Evolutionary conservation across 2,888 invertebrate species (phyloP).

Genomic region (Rhingia campestris): DNA sequence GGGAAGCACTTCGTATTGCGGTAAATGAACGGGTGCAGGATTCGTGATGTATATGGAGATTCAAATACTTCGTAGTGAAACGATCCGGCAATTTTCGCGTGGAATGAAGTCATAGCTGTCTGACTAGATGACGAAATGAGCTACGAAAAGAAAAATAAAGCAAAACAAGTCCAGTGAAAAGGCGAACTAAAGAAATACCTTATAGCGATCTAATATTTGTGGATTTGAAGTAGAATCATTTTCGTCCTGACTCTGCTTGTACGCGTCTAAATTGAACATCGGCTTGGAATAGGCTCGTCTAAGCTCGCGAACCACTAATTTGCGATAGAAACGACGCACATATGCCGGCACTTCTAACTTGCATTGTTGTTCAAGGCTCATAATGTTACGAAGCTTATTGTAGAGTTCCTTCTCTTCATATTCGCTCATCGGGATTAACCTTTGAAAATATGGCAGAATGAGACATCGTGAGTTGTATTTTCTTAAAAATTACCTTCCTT

Average conservation of each 20-base stretch:
- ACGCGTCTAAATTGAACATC: conserved; percentile 85
- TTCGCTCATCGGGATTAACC: conserved; percentile 78
- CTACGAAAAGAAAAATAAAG: conserved; percentile 55
- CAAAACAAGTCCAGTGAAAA: neutral
- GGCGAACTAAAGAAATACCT: conserved; percentile 62
- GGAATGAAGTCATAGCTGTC: conserved; percentile 79
- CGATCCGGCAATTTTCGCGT: conserved; percentile 84
- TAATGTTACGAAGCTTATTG: conserved; percentile 78
- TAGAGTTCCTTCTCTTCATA: conserved; percentile 80
- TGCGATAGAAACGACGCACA: conserved; percentile 84
- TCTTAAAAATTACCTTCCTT: conserved; percentile 50
- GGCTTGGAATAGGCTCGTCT: conserved; percentile 85
- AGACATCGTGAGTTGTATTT: no score
- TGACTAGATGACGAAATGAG: conserved; percentile 77
- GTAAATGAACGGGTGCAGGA: conserved; percentile 92
- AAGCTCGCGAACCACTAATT: conserved; percentile 84
- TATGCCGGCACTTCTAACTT: conserved; percentile 79
- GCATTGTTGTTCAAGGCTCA: conserved; percentile 76
- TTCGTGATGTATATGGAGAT: conserved; percentile 88
- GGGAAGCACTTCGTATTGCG: conserved; percentile 87
- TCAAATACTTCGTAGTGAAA: conserved; percentile 85
- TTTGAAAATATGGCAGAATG: conserved; percentile 20
- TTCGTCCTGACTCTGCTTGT: conserved; percentile 59
- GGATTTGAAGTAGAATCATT: conserved; percentile 42
- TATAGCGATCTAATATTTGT: conserved; percentile 81